These are phyloP conservation scores for Drosophila parabipectinata DNA, from an alignment of 1,140 invertebrate genomes.

Conservation along the genomic window DNA sequence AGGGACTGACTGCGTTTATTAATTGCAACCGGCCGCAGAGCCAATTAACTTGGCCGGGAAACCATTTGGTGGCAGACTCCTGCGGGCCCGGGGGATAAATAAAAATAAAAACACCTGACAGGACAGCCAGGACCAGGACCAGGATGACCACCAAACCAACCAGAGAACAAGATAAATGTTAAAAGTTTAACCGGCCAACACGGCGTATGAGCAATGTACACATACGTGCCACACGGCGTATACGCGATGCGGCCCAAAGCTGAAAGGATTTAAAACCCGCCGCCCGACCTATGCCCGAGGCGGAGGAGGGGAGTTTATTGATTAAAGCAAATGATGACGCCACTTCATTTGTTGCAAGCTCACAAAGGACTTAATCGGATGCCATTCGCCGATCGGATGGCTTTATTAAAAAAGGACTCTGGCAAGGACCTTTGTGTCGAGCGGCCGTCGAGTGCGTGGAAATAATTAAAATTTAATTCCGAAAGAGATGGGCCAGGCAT, in stretches of 20 bases:
- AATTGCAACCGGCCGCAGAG: slow-evolving; percentile 22
- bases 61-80: slow-evolving; percentile 24
- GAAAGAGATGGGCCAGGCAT: background rate
- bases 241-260: background rate
- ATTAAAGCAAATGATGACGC: background rate
- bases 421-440: too few species aligned
- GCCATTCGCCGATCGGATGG: background rate
- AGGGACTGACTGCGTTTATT: slow-evolving; percentile 22
- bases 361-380: too few species aligned
- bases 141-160: background rate
- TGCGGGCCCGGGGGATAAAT: background rate
- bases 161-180: slow-evolving; percentile 20
- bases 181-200: slow-evolving; percentile 3
- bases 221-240: background rate
- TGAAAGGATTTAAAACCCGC: too few species aligned
- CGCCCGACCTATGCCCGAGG: too few species aligned
- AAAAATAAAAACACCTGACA: background rate
- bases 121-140: too few species aligned
- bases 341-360: background rate
- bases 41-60: slow-evolving; percentile 27
- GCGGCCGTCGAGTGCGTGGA: background rate
- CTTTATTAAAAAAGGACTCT: background rate
- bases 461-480: background rate
- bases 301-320: background rate
- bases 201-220: background rate